phyloP scores from a whole-genome alignment of 2,113 vertebrate species.

The Podarcis cretensis region DNA sequence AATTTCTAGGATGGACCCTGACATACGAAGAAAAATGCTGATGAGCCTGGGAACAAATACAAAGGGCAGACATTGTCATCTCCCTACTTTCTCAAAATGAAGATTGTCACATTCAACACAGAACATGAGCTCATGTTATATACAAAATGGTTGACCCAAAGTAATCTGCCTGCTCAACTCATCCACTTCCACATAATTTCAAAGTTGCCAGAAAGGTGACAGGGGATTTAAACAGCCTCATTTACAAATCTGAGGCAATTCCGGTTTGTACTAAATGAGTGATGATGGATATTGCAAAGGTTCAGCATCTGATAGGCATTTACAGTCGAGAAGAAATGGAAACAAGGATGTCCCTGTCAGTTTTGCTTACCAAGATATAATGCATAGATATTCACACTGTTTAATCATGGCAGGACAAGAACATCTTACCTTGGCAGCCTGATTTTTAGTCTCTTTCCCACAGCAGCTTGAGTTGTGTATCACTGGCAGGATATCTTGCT shows the following conservation, averaged over 20 bases:
- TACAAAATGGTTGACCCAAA: constrained; percentile 29
- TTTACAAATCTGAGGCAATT: constrained; percentile 13
- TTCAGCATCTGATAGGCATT: constrained; percentile 14
- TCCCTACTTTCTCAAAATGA: constrained; percentile 38
- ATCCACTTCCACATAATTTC: constrained; percentile 31
- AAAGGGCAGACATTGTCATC: constrained; percentile 32
- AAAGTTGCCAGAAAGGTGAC: constrained; percentile 14
- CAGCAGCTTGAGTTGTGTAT: not conserved
- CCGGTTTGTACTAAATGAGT: constrained; percentile 19
- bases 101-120: constrained; percentile 34
- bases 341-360: not conserved
- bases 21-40: constrained; percentile 68
- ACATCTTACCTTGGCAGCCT: not conserved
- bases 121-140: constrained; percentile 32
- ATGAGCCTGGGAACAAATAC: constrained; percentile 59
- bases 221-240: not conserved
- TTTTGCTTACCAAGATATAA: constrained; percentile 1
- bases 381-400: not conserved
- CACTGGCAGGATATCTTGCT: not conserved
- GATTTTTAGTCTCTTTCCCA: not conserved
- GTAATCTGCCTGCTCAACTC: constrained; percentile 37
- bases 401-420: not conserved
- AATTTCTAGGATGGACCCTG: constrained; percentile 50
- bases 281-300: constrained; percentile 12
- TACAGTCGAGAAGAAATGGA: constrained; percentile 4